Base-by-base conservation (phyloP, 2,888 invertebrate genomes). In the Ernsta delagoae region DNA sequence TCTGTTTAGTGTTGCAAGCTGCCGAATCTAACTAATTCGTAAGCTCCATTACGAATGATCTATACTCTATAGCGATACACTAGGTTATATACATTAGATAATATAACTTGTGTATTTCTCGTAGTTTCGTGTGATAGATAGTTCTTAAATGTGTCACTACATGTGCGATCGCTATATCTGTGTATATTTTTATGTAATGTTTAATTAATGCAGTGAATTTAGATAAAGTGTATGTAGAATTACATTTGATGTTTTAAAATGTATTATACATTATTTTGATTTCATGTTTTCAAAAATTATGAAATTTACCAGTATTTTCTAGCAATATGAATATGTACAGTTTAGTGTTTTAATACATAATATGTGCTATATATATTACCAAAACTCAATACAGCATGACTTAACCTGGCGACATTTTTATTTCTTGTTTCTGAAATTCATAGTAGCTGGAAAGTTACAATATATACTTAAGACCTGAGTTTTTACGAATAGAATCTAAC, bases 271-370 rank as follows among this genome's bases (percentile, higher is more conserved):
- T 54, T 31, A 54, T n/a, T 34, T 2, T 34, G 4, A 57, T 57
- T 34, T 57, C 4, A 11, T 5, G 36, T 11, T 36, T 4, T n/a
- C 3, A 41, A 8, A 43, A 43, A 57, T 7, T 57, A 12, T 57
- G 39, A n/a, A 39, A 12, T 57, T 57, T n/a, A 57, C 57, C 34
- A 57, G 57, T 57, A 54, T 63, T 54, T 24, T 24, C 24, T 24
- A 24, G 24, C 43, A 5, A 45, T 54, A 48, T 73, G 75, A 72
- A 73, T 73, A 64, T 57, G 57, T 57, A 57, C 57, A 73, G 54
- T 50, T 16, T 50, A 39, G 45, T n/a, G 11, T 45, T 5, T 48
- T 48, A 12, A 24, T 24, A 24, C 24, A 24, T 24, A 24, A 24
- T 24, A 24, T 24, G 24, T 48, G 12, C 6, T 5, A 12, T 12